Evolutionary conservation across 2,113 vertebrate genomes (phyloP), one percentile per base, ranked within the genome.

Genomic region (Odontesthes bonariensis): DNA sequence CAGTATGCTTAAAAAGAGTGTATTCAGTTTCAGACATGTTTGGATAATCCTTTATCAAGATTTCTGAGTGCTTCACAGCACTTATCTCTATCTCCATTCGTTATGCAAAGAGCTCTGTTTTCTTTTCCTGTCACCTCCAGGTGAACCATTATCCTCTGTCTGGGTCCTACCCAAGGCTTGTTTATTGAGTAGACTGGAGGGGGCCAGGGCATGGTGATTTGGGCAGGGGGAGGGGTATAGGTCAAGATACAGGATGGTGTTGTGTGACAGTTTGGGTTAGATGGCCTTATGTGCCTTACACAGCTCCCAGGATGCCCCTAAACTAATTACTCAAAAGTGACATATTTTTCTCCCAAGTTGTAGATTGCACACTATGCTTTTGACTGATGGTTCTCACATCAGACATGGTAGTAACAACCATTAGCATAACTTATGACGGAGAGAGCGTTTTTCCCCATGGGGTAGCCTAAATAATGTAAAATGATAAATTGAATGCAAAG

Each of bases 111-210:
- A 83, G 84, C 72, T 91, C 86, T 91, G 92, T 90, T 91, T 90
- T 84, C 90, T 92, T 90, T 91, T 86, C 61, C 83, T 86, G 82
- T 93, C 90, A 93, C 92, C 92, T 90, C 83, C 84, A 90, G 87
- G 90, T 90, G 90, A 92, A 91, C 92, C 88, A 87, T 89, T 90
- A 92, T 89, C 88, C 75, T 66, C 82, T 65, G 85, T 81, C 92
- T 86, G 76, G 68, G 83, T 84, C 67, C 80, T 79, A 85, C 85
- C 84, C 38, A 4, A 20, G 82, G 81, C 84, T 88, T 91, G 90
- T 92, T 91, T 91, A 89, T 89, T 86, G 83, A 89, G 73, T 52
- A 80, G 83, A 91, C 90, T 88, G 80, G 64, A 81, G 63, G 73
- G 56, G 81, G 82, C 56, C 33, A 19, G 70, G 67, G 33, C 70